phyloP scores from a whole-genome alignment of 1,140 invertebrate species.

The Sycophaga agraensis region DNA sequence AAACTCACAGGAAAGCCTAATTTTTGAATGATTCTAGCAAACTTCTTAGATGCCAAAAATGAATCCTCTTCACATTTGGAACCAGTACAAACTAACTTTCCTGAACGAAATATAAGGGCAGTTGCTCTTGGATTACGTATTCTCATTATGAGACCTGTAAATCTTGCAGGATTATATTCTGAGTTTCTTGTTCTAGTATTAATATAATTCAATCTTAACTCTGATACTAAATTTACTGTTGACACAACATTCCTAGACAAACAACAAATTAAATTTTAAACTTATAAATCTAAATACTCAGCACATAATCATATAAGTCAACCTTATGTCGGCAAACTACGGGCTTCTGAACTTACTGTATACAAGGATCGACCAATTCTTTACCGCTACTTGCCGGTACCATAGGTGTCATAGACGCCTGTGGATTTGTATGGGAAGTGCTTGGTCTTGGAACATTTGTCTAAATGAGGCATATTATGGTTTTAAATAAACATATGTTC shows the following conservation, averaged over 20 bases:
- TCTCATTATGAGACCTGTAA: constrained; percentile 98
- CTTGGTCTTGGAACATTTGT: constrained; percentile 47
- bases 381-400: constrained; percentile 40
- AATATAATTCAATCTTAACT: constrained; percentile 86
- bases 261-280: neutral
- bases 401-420: constrained; percentile 43
- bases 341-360: constrained; percentile 44
- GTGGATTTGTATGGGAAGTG: constrained; percentile 44
- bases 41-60: constrained; percentile 91
- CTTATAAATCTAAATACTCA: neutral
- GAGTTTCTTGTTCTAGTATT: constrained; percentile 96
- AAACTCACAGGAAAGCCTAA: constrained; percentile 86
- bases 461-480: constrained; percentile 28
- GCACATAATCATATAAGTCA: neutral
- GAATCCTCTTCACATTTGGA: constrained; percentile 95
- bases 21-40: constrained; percentile 98
- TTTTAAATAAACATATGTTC: neutral
- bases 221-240: constrained; percentile 88
- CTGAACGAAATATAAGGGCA: constrained; percentile 95
- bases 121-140: constrained; percentile 95
- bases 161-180: constrained; percentile 97
- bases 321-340: neutral
- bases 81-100: constrained; percentile 98
- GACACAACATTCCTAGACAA: constrained; percentile 86
- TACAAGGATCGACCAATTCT: constrained; percentile 46